Base-by-base conservation (phyloP, 1,140 invertebrate species). In the Zelostemma sp. region DNA sequence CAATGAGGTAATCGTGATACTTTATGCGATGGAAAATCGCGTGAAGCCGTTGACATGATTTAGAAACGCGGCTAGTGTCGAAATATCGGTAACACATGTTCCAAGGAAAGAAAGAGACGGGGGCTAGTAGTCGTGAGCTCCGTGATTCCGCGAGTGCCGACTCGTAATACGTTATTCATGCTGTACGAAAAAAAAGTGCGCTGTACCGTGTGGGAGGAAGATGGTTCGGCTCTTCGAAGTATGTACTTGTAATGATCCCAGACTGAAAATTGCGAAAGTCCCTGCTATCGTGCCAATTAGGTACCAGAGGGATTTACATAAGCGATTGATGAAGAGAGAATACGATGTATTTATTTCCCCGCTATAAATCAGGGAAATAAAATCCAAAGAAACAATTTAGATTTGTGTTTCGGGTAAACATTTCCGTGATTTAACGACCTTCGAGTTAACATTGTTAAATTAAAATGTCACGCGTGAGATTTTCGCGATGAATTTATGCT, bases 51-150 rank as follows among this genome's bases (percentile, higher is more conserved):
- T 66, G 65, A 68, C 75, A 72, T 79, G 74, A 79, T 79, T 77
- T 78, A 77, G 77, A 78, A 79, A 76, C 56, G 73, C 51, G 64
- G 57, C 48, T 58, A 55, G 64, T 78, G 75, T 78, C 67, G 77
- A 78, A 79, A 80, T 77, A 56, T 21, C 56, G 58, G 68, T 69
- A 76, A 78, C 75, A 78, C 61, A 72, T 74, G 73, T 78, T 70
- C 46, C 60, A 19, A 18, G 16, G 46, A 48, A 25, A 48, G 21
- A 48, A 15, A 12, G 18, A 25, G 21, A 28, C 11, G 12, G 5
- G 17, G 17, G n/a, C n/a, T n/a, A n/a, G 28, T 69, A 55, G 67
- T 69, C 60, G 67, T 69, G 67, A 60, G 67, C 67, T 69, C 49
- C 67, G 67, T 69, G 67, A 69, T 69, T 19, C 43, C 43, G 16